These are phyloP conservation scores for Hirtodrosophila confusa DNA, from an alignment of 2,888 invertebrate species.

Conservation along the genomic window DNA sequence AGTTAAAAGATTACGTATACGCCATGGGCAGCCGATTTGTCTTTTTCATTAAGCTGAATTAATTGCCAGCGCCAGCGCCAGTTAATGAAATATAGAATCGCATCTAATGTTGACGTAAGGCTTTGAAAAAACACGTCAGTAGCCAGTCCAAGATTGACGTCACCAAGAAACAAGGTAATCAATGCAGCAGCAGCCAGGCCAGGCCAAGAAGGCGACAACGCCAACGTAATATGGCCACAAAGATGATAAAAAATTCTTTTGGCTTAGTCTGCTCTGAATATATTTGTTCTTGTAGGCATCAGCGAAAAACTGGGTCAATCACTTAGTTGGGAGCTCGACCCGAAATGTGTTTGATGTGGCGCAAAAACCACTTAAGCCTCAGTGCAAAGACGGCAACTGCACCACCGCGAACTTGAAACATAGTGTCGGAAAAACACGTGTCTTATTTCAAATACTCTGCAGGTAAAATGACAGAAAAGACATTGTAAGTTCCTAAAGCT, in stretches of 20 bases:
- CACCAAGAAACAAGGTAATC: conserved; percentile 48
- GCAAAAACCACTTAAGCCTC: conserved; percentile 52
- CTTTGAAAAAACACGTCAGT: conserved; percentile 1
- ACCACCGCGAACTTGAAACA: conserved; percentile 35
- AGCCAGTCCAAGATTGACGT: conserved; percentile 48
- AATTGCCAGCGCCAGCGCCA: conserved; percentile 22
- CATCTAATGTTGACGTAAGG: conserved; percentile 33
- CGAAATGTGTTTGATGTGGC: conserved; percentile 34
- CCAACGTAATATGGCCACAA: conserved; percentile 29
- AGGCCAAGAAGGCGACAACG: conserved; percentile 32
- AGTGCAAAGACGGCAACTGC: conserved; percentile 36
- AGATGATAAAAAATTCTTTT: conserved; percentile 30
- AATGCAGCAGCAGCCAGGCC: conserved; percentile 40
- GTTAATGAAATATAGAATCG: conserved; percentile 29
- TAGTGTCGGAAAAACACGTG: conserved; percentile 7
- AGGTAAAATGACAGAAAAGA: neutral
- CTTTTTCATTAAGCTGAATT: conserved; percentile 57
- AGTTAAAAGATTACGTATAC: conserved; percentile 53
- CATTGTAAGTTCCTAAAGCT: too few species aligned
- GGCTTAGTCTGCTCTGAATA: conserved; percentile 1
- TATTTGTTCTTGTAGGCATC: conserved; percentile 15
- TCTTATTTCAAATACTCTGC: conserved; percentile 3
- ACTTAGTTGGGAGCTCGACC: conserved; percentile 27
- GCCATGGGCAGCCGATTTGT: conserved; percentile 52
- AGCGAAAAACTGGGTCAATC: conserved; percentile 67